phyloP scores from a whole-genome alignment of 2,113 vertebrate species.

The Pongo pygmaeus region DNA sequence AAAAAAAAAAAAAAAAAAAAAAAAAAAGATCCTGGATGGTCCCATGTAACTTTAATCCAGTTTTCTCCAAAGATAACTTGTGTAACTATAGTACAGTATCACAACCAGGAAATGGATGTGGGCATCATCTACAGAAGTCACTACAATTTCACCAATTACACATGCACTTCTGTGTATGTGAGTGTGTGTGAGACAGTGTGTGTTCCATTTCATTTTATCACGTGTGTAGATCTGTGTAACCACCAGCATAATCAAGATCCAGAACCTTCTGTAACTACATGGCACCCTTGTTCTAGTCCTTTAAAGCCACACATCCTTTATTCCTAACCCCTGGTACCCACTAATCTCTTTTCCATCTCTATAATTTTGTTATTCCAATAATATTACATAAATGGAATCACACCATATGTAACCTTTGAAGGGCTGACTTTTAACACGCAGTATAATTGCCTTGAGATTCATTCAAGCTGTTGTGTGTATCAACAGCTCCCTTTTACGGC shows the following conservation, averaged over 20 bases:
- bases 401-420: not conserved
- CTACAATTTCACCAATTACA: not conserved
- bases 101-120: not conserved
- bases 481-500: not conserved
- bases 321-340: not conserved
- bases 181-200: not conserved
- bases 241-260: not conserved
- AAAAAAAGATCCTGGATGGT: not conserved
- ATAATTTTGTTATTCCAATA: not conserved
- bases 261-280: not conserved
- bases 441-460: not conserved
- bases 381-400: not conserved
- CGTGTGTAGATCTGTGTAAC: not conserved
- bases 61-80: not conserved
- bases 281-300: not conserved
- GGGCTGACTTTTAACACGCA: too few relatives aligned
- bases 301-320: not conserved
- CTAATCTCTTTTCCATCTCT: not conserved
- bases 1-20: not conserved
- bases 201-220: not conserved
- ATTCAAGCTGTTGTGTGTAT: not conserved
- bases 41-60: not conserved
- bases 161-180: fast-evolving
- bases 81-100: not conserved
- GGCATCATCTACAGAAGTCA: not conserved